These are phyloP conservation scores for Apteryx mantelli DNA, from an alignment of 2,113 vertebrate genomes.

Conservation along the genomic window DNA sequence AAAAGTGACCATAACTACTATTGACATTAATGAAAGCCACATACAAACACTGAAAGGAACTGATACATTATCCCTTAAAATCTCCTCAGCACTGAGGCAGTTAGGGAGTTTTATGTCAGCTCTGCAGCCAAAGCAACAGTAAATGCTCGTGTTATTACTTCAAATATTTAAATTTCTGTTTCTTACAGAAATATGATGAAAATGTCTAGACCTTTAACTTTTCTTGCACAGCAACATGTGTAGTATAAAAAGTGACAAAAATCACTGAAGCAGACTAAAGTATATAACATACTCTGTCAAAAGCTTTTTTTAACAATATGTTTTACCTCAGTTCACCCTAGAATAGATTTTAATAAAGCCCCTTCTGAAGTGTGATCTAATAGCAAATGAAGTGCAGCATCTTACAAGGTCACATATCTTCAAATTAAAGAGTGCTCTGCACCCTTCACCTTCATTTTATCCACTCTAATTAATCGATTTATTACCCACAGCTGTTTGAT, in stretches of 20 bases:
- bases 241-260: constrained; percentile 50
- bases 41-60: neutral
- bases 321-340: constrained; percentile 62
- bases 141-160: constrained; percentile 63
- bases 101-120: constrained; percentile 62
- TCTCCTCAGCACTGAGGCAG: constrained; percentile 17
- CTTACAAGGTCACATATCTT: constrained; percentile 66
- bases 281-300: constrained; percentile 59
- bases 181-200: constrained; percentile 59
- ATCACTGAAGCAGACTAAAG: constrained; percentile 66
- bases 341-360: constrained; percentile 63
- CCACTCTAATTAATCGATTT: constrained; percentile 58
- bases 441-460: constrained; percentile 63
- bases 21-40: neutral
- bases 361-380: constrained; percentile 62
- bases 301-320: constrained; percentile 60
- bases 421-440: constrained; percentile 49
- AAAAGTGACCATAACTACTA: neutral
- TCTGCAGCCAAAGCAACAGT: constrained; percentile 56
- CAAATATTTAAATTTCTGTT: constrained; percentile 70
- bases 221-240: neutral
- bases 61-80: constrained; percentile 55
- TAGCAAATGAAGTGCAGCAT: constrained; percentile 62
- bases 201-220: constrained; percentile 60
- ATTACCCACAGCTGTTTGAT: constrained; percentile 33